Conservation (phyloP, 2,113 vertebrate genomes). For the Trogon melanurus region DNA sequence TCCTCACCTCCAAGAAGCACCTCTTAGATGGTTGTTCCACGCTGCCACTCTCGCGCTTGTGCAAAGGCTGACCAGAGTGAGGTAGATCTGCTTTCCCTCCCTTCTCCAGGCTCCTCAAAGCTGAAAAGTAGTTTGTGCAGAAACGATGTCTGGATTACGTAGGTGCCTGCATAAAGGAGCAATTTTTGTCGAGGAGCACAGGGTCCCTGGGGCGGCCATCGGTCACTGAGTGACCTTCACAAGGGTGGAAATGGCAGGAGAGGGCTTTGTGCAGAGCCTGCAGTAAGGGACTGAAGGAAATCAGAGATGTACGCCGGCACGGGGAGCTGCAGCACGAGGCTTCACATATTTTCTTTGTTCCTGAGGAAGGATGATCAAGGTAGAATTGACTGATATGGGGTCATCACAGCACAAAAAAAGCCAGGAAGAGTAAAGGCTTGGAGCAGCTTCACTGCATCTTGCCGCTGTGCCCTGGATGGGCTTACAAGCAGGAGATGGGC, state of each 20-base stretch:
- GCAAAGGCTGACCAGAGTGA: background rate
- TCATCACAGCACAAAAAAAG: background rate
- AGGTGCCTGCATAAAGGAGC: background rate
- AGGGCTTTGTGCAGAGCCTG: background rate
- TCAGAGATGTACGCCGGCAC: background rate
- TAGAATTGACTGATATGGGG: background rate
- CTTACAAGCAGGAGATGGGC: background rate
- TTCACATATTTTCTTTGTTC: background rate
- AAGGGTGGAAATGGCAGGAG: background rate
- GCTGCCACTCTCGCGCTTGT: background rate
- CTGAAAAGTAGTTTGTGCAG: background rate
- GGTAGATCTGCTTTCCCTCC: background rate
- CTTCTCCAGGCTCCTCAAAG: background rate
- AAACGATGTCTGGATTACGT: background rate
- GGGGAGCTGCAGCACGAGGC: background rate
- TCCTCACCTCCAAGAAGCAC: background rate
- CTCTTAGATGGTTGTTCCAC: background rate
- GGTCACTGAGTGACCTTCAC: background rate
- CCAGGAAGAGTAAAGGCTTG: background rate
- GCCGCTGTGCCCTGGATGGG: background rate
- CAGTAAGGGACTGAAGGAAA: background rate
- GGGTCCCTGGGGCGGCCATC: background rate
- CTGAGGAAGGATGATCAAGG: background rate
- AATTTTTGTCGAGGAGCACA: background rate
- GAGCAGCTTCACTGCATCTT: background rate